phyloP scores from a whole-genome alignment of 30 jellyfish, hydroid and myxozoan genomes.

The Cassiopea xamachana region DNA sequence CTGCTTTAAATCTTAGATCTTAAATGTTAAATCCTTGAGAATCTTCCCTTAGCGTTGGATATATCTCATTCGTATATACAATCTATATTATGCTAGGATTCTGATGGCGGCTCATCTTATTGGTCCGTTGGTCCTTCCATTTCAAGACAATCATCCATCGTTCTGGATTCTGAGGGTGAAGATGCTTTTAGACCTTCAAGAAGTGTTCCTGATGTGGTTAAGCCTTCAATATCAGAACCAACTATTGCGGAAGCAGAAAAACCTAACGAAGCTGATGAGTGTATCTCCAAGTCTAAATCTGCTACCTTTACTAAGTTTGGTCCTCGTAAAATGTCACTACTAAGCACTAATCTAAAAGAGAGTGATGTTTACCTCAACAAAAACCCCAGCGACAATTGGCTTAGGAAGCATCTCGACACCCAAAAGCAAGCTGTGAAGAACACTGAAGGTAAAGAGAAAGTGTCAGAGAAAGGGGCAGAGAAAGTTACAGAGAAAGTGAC shows the following conservation, averaged over 20 bases:
- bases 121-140: constrained; percentile 21
- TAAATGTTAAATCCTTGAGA: no score
- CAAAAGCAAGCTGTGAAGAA: constrained; percentile 54
- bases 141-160: constrained; percentile 48
- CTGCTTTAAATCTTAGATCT: no score
- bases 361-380: constrained; percentile 62
- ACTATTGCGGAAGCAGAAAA: neutral
- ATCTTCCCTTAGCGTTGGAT: no score
- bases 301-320: constrained; percentile 33
- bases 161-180: constrained; percentile 28
- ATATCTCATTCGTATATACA: neutral
- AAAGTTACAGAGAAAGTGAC: neutral
- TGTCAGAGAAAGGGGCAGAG: neutral
- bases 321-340: constrained; percentile 40
- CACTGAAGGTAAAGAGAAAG: neutral
- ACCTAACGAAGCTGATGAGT: neutral
- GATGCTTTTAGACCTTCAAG: neutral
- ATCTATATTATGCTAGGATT: neutral
- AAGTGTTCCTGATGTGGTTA: neutral
- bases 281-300: constrained; percentile 24
- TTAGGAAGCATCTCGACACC: constrained; percentile 77
- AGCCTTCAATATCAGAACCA: constrained; percentile 45
- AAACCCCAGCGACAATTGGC: constrained; percentile 87
- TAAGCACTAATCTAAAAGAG: constrained; percentile 62
- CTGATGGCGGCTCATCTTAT: constrained; percentile 10